These are phyloP conservation scores for Zele albiditarsus DNA, from an alignment of 2,888 invertebrate species.

Conservation along the genomic window DNA sequence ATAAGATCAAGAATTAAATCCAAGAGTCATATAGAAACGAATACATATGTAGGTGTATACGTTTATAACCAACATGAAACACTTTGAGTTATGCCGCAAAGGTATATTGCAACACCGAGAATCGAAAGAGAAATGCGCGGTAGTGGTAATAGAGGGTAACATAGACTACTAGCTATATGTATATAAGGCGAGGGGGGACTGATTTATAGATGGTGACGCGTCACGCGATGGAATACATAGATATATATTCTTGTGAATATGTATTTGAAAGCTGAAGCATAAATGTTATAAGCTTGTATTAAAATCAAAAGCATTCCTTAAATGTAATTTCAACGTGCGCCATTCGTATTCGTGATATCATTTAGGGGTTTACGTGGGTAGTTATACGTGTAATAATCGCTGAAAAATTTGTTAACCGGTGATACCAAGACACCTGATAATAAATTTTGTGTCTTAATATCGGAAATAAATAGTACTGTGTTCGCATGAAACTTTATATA, in stretches of 20 bases:
- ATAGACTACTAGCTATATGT: neutral
- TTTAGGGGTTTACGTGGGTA: no score
- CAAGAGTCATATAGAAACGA: slow-evolving; percentile 18
- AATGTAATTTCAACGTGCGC: neutral
- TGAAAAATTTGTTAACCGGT: neutral
- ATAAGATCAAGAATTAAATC: slow-evolving; percentile 65
- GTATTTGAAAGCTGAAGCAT: neutral
- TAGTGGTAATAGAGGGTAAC: neutral
- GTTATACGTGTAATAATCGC: neutral
- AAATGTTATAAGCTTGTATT: neutral
- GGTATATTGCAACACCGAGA: slow-evolving; percentile 61
- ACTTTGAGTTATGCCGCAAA: slow-evolving; percentile 64
- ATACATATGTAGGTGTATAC: slow-evolving; percentile 2
- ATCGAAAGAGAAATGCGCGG: slow-evolving; percentile 32
- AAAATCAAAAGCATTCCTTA: slow-evolving; percentile 2
- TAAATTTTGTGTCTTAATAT: neutral
- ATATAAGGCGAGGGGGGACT: neutral
- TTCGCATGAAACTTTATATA: no score
- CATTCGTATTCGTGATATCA: neutral
- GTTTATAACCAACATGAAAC: slow-evolving; percentile 52
- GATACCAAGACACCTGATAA: neutral
- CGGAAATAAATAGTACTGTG: no score
- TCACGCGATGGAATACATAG: slow-evolving; percentile 2
- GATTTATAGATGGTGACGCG: neutral
- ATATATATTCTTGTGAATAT: neutral